phyloP scores from a whole-genome alignment of 2,888 invertebrate species.

The Lepidocyrtoides sp. region DNA sequence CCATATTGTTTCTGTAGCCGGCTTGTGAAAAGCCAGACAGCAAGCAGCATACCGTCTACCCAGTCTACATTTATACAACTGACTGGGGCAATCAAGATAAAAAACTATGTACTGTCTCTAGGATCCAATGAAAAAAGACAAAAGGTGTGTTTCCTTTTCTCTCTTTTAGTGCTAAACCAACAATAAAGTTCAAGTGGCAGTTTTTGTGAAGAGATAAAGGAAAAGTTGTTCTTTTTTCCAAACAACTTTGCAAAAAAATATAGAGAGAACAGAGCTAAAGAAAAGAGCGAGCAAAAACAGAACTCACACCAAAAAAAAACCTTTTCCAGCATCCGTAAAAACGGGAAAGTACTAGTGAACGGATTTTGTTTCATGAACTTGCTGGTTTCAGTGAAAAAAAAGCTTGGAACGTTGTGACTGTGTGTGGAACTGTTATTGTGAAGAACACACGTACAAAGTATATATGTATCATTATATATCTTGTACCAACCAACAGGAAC shows the following conservation, averaged over 20 bases:
- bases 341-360: not conserved
- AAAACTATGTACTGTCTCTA: not conserved
- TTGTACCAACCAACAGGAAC: slow-evolving; percentile 4
- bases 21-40: slow-evolving; percentile 11
- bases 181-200: slow-evolving; percentile 50
- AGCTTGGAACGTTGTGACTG: not conserved
- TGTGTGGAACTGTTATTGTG: slow-evolving; percentile 41
- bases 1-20: slow-evolving; percentile 21
- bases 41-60: not conserved
- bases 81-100: slow-evolving; percentile 50
- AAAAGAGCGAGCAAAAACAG: not conserved
- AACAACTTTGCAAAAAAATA: slow-evolving; percentile 16
- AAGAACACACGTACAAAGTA: slow-evolving; percentile 47
- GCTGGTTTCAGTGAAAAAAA: slow-evolving; percentile 22
- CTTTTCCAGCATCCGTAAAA: slow-evolving; percentile 18
- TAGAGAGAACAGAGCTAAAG: not conserved
- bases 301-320: slow-evolving; percentile 9
- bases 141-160: slow-evolving; percentile 30
- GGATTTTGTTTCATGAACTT: slow-evolving; percentile 69
- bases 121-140: slow-evolving; percentile 26
- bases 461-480: slow-evolving; percentile 26
- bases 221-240: not conserved
- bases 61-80: not conserved
- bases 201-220: slow-evolving; percentile 45
- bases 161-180: slow-evolving; percentile 14